Evolutionary conservation across 2,888 invertebrate species (phyloP).

Genomic region (Sphaerophoria taeniata): DNA sequence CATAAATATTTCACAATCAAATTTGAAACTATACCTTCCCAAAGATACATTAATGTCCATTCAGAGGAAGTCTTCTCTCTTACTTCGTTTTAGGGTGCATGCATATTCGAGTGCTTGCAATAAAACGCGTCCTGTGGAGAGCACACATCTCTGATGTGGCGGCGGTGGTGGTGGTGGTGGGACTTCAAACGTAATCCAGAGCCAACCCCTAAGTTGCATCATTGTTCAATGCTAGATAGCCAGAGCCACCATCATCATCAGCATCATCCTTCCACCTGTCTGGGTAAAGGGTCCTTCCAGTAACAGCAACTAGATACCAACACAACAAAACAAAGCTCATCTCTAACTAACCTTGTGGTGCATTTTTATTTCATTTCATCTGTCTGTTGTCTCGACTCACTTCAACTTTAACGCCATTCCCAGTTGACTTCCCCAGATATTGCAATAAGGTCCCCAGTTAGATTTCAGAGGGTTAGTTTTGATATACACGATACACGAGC

Average conservation of each 20-base stretch:
- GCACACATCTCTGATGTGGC: not conserved
- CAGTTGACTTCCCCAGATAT: not conserved
- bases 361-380: conserved; percentile 62
- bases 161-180: not conserved
- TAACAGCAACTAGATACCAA: no score
- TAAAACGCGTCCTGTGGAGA: conserved; percentile 1
- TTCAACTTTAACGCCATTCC: conserved; percentile 10
- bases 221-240: conserved; percentile 15
- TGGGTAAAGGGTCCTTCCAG: not conserved
- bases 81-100: not conserved
- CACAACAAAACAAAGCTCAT: not conserved
- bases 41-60: not conserved
- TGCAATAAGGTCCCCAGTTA: not conserved
- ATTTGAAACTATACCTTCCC: conserved; percentile 14
- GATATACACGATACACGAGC: not conserved
- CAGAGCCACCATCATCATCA: not conserved
- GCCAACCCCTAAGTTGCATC: conserved; percentile 32
- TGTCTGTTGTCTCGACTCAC: conserved; percentile 52
- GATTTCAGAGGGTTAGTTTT: not conserved
- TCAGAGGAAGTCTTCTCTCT: not conserved
- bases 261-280: conserved; percentile 9
- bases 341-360: conserved; percentile 32
- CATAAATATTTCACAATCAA: conserved; percentile 28
- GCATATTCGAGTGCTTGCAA: not conserved
- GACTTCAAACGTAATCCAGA: conserved; percentile 19